Base-by-base conservation (phyloP, 2,797 vertebrate species). In the Tauraco hartlaubi region DNA sequence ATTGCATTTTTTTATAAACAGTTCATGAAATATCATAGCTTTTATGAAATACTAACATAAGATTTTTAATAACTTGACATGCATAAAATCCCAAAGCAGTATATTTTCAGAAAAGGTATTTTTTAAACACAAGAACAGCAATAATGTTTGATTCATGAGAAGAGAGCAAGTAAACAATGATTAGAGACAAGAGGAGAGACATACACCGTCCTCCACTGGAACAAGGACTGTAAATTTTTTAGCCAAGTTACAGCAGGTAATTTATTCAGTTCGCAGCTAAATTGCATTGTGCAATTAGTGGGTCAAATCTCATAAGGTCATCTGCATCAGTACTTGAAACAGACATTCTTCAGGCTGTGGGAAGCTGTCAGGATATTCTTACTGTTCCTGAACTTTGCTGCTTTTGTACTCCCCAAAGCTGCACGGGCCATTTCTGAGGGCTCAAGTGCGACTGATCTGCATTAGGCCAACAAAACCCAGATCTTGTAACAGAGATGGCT, bases 91-190 rank as follows among this genome's bases (percentile, higher is more conserved):
- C 33, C 18, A 62, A 80, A 74, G 64, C 15, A 80, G 14, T 71
- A 52, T 55, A 11, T 74, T 71, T 91, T 77, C 58, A 74, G 54
- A 73, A 90, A 62, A 56, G 4, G 8, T 62, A 5, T 59, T 80
- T 87, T 89, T 66, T 31, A 69, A 89, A 58, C 13, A 64, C 16
- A 54, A 76, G 56, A 80, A 77, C 28, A 51, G 31, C 85, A 85
- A 22, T 49, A 56, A 37, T 68, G 19, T 39, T 73, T 5, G 9
- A 81, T 84, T 75, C 20, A 8, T 56, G 71, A 76, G 66, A 93
- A 54, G 20, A 78, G 54, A 92, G 67, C n/a, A 85, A 85, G 41
- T 59, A 76, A 93, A 55, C 74, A 66, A 21, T 29, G 26, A 41
- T 51, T 62, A 85, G 51, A 64, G 41, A 37, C 18, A 55, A 62